phyloP scores from a whole-genome alignment of 2,888 invertebrate species.

The Sicus ferrugineus region DNA sequence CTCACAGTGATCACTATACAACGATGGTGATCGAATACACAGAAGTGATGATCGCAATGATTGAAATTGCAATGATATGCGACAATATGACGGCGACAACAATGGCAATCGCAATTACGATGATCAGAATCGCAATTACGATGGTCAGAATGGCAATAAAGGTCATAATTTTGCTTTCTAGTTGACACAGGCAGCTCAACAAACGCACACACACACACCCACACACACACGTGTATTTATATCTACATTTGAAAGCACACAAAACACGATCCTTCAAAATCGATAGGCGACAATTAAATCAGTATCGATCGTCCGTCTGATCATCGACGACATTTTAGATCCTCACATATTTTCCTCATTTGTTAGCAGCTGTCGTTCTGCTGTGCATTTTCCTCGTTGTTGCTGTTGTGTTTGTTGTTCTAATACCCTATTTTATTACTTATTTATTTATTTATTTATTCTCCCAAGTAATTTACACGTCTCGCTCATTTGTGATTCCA shows the following conservation, averaged over 20 bases:
- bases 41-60: too few species aligned
- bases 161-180: too few species aligned
- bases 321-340: not conserved
- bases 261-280: not conserved
- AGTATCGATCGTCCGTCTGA: not conserved
- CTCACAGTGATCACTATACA: too few species aligned
- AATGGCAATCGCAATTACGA: too few species aligned
- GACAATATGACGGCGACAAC: too few species aligned
- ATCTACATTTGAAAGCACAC: not conserved
- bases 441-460: conserved; percentile 47
- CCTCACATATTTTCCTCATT: not conserved
- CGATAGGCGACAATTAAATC: conserved; percentile 11
- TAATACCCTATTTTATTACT: not conserved
- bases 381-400: too few species aligned
- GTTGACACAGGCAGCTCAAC: too few species aligned
- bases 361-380: not conserved
- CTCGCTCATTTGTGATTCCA: conserved; percentile 57
- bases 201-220: not conserved
- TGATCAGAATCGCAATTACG: too few species aligned
- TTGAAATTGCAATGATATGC: too few species aligned
- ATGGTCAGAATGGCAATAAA: too few species aligned
- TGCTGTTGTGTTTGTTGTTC: not conserved
- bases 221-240: not conserved
- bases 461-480: conserved; percentile 58
- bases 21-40: too few species aligned